Evolutionary conservation across 2,797 vertebrate species (phyloP), one percentile per base, ranked within the genome.

Genomic region (Siniperca undulata): DNA sequence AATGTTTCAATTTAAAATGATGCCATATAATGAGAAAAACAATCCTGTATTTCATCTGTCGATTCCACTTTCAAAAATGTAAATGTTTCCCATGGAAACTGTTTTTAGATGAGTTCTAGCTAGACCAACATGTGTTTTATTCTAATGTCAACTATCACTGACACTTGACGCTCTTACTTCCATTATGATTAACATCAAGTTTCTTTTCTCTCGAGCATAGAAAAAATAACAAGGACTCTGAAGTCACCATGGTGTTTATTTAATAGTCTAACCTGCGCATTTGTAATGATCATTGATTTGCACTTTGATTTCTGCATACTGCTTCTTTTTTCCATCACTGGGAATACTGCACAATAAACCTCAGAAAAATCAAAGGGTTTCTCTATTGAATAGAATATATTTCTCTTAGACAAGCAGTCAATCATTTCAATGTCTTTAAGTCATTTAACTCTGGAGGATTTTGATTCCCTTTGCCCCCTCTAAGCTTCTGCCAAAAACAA

Each of bases 251-350:
- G 13, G 50, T 79, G 71, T 71, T 74, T 78, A 44, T 81, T 67
- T 81, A 48, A 72, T 67, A 3, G 34, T 71, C 55, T 69, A 56
- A 70, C 64, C 68, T 59, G 11, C 36, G 7, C 42, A 74, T 86
- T 61, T 70, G 50, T 73, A 76, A 81, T 77, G 38, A 58, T 53
- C 77, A 86, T 90, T 62, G 77, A 88, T 80, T 67, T 24, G 14
- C 20, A 53, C 40, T 80, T 86, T 40, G 76, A 77, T 82, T 67
- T 73, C 4, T 53, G 72, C 46, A 61, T 42, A 17, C 61, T 38
- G 74, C 56, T n/a, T 42, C 19, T 62, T 58, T 79, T 56, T 64
- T 40, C 19, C 58, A 61, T 72, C 58, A 42, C 16, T 64, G 64
- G 59, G 67, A 78, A 76, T 70, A 66, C 24, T 53, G 71, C 48